These are phyloP conservation scores for Xerus inauris DNA, from an alignment of 2,113 vertebrate species.

Conservation along the genomic window DNA sequence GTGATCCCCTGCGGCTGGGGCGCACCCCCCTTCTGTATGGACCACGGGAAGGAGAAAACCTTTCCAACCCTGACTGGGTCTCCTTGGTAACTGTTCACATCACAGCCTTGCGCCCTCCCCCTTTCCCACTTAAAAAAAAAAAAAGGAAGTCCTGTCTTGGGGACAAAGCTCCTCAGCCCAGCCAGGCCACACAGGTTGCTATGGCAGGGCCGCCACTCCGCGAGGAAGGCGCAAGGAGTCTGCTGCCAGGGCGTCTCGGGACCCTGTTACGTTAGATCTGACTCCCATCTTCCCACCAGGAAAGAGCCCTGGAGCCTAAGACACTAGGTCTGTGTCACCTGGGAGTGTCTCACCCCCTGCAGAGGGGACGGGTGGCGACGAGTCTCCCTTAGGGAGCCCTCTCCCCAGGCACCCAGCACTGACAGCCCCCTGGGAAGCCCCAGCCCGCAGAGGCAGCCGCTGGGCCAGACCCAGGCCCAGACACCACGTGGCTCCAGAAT, in stretches of 20 bases:
- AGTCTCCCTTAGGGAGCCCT: neutral
- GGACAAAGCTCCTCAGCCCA: conserved; percentile 84
- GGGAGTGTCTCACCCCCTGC: neutral
- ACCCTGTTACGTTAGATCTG: conserved; percentile 84
- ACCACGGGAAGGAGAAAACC: conserved; percentile 84
- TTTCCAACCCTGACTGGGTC: conserved; percentile 85
- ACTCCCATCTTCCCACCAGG: conserved; percentile 18
- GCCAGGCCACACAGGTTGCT: conserved; percentile 83
- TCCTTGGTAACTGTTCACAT: conserved; percentile 90
- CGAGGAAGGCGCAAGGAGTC: conserved; percentile 85
- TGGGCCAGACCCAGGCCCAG: neutral
- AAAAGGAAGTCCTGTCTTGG: conserved; percentile 54
- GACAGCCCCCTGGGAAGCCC: neutral
- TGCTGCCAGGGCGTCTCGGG: conserved; percentile 81
- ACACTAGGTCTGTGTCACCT: conserved; percentile 35
- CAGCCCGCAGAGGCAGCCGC: neutral
- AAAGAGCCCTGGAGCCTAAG: neutral
- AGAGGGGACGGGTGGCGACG: rapidly evolving
- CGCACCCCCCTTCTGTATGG: conserved; percentile 81
- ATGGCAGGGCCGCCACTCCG: conserved; percentile 90
- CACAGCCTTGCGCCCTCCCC: conserved; percentile 81
- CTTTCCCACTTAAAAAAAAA: conserved; percentile 45
- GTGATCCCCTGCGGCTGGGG: conserved; percentile 83
- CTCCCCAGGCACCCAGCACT: neutral
- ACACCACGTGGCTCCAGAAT: neutral